phyloP scores from a whole-genome alignment of 2,797 vertebrate species.

The Sciaenops ocellatus region DNA sequence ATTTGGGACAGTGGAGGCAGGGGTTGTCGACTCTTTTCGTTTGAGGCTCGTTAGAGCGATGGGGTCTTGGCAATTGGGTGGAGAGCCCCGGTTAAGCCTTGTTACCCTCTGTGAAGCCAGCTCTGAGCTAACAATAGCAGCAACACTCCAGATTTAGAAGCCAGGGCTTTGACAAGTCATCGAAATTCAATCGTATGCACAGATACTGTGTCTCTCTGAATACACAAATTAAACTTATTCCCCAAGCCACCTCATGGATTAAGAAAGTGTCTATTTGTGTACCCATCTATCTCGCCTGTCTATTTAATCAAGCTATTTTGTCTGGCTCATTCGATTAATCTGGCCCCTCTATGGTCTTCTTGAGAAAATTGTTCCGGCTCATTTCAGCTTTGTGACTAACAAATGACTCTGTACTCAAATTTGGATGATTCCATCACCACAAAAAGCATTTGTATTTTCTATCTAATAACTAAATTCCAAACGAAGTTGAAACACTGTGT shows the following conservation, averaged over 20 bases:
- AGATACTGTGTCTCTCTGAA: conserved; percentile 30
- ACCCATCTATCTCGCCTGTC: conserved; percentile 27
- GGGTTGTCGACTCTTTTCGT: conserved; percentile 47
- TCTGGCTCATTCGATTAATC: conserved; percentile 43
- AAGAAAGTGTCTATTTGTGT: conserved; percentile 5
- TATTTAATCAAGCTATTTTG: neutral
- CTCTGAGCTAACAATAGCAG: conserved; percentile 76
- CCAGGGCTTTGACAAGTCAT: conserved; percentile 60
- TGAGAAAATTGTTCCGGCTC: neutral
- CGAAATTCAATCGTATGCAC: conserved; percentile 66
- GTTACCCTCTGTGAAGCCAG: conserved; percentile 60
- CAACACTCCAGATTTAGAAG: conserved; percentile 64
- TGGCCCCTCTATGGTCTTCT: neutral
- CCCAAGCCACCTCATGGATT: neutral
- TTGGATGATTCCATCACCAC: neutral
- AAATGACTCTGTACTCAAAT: conserved; percentile 4
- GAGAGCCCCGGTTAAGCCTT: conserved; percentile 57
- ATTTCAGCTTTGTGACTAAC: conserved; percentile 14
- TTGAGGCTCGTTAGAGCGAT: conserved; percentile 53
- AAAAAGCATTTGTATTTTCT: neutral
- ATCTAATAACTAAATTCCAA: neutral
- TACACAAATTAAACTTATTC: conserved; percentile 21
- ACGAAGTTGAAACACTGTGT: neutral
- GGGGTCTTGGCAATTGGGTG: conserved; percentile 43
- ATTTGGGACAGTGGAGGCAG: conserved; percentile 10